A percentile compares a stretch with the other conserved stretches of the same genome.
phyloP scores from a whole-genome alignment of 2,113 vertebrate genomes.

The Microcebus ravelobensis region DNA sequence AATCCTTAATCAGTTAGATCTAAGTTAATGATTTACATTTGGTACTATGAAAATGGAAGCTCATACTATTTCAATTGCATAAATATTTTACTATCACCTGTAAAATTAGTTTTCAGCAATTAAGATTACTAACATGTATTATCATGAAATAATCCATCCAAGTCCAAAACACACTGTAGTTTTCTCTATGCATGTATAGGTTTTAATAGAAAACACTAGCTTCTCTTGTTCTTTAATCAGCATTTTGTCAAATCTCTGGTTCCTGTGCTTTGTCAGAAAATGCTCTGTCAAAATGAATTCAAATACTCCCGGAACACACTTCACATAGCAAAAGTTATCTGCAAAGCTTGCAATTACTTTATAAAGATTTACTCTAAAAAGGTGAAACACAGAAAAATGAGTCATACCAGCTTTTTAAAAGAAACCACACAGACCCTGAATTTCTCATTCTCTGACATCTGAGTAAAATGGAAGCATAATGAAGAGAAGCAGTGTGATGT shows the following conservation, averaged over 20 bases:
- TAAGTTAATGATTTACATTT: background rate
- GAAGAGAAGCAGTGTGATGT: background rate
- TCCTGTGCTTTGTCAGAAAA: background rate
- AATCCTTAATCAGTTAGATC: background rate
- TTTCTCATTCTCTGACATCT: background rate
- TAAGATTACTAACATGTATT: background rate
- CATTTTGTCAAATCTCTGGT: background rate
- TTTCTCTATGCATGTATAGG: background rate
- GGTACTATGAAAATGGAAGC: background rate
- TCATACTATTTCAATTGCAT: background rate
- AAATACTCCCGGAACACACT: background rate
- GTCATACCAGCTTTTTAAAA: background rate
- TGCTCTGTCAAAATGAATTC: background rate
- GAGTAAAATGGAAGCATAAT: background rate
- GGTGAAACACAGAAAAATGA: constrained; percentile 15
- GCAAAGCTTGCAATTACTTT: background rate
- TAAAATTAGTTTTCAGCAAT: constrained; percentile 9
- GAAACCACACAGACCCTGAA: background rate
- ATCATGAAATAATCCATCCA: background rate
- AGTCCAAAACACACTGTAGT: background rate
- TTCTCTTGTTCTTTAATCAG: background rate
- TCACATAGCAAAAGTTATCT: background rate
- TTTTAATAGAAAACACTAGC: background rate
- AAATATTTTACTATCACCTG: background rate
- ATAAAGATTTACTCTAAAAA: constrained; percentile 19